Base-by-base conservation (phyloP, 2,888 invertebrate genomes). In the Limnephilus lunatus region DNA sequence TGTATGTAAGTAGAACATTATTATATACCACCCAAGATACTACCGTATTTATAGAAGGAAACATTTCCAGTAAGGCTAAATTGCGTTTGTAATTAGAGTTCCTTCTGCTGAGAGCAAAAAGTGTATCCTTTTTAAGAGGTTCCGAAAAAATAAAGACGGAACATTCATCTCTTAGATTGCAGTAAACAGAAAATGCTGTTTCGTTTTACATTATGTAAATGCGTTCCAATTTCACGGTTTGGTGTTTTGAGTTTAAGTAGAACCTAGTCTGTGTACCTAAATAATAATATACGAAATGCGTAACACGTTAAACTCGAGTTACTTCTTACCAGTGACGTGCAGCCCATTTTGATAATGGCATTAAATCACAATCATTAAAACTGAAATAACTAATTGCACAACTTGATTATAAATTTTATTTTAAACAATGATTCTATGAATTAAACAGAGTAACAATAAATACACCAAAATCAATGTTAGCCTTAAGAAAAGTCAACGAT, bases 31-130 rank as follows among this genome's bases (percentile, higher is more conserved):
- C 19, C 30, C 48, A 15, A 48, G 48, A 48, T 14, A 48, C 14
- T 15, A 48, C 48, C 35, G 88, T 68, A 68, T 68, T 39, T 83
- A 44, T n/a, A 90, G 44, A 90, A 82, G 53, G 30, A 30, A 32
- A 32, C 83, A 30, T 83, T 90, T 90, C 44, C 90, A 31, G 90
- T 11, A 32, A 83, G 83, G 32, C 90, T 90, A 85, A 90, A 90
- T 90, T 90, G 90, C 90, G 90, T 90, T 82, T 83, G 90, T 83
- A 90, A 90, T 90, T 90, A 90, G 82, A 83, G 53, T 44, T 83
- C 90, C 83, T 83, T 35, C 82, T 44, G 25, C 83, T 44, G 12
- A 31, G 44, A 90, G 83, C 90, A 90, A 90, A 90, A 90, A 89
- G n/a, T 32, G 88, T 30, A 68, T 68, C 68, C 68, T 53, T 88